Base-by-base conservation (phyloP, 2,888 invertebrate genomes). In the Hipparchia sbordonii region DNA sequence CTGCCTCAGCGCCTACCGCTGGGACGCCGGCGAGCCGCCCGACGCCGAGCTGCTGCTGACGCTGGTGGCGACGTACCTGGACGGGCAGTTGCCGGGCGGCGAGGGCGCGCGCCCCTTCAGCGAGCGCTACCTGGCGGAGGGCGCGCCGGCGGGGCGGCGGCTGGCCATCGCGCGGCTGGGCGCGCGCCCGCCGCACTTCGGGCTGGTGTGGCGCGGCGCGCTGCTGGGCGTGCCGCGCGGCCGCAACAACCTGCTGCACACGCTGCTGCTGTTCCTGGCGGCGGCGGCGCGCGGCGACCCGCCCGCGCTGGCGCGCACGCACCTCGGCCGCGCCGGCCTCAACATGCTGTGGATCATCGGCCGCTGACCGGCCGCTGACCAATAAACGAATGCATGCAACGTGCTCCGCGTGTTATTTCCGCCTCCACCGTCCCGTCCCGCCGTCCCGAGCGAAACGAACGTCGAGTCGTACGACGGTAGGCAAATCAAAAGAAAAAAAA, bases 41-140 rank as follows among this genome's bases (percentile, higher is more conserved):
- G 98, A 99, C 93, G 96, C 97, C 46, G 97, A 96, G 82, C 96
- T 98, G 78, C 93, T 99, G 74, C 96, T 98, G 95, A 98, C 98
- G 87, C 88, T 98, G 79, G 94, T 98, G 77, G 97, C 97, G 76
- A 95, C 97, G 0, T 99, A 98, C 88, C 93, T 99, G 92, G 98
- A 98, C 89, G 96, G 96, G 9, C 96, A 97, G 84, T 89, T 97
- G 72, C 91, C 96, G 89, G 63, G 85, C 77, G 92, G 86, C 76
- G 94, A 79, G 93, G 89, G 85, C 65, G 72, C 75, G 59, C 76
- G 79, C 48, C 74, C 79, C 52, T 84, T 86, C 75, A 93, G 86
- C 74, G 94, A 90, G 78, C 94, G 71, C 68, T 76, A 80, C 78
- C 52, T 81, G 75, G 73, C 74, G 62, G 70, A 94, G 77, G 72